phyloP scores from a whole-genome alignment of 2,797 vertebrate species.

The Oreonectes daqikongensis region DNA sequence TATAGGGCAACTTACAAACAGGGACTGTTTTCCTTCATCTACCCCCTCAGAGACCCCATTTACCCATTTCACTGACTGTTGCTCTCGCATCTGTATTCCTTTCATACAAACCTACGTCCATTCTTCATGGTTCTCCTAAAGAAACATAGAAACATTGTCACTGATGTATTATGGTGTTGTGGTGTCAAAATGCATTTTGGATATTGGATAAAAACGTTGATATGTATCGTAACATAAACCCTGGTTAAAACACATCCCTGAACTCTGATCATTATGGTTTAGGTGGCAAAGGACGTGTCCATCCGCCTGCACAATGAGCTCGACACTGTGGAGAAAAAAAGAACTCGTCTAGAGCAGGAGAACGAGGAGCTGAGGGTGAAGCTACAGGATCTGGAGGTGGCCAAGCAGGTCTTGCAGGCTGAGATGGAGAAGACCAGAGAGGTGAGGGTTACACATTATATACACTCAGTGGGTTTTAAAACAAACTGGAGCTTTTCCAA shows the following conservation, averaged over 20 bases:
- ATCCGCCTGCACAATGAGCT: conserved; percentile 94
- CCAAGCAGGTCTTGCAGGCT: conserved; percentile 94
- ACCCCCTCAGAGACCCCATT: conserved; percentile 23
- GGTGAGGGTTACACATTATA: conserved; percentile 68
- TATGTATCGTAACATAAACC: neutral
- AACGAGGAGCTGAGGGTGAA: conserved; percentile 90
- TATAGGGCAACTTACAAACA: conserved; percentile 38
- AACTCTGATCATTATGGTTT: conserved; percentile 23
- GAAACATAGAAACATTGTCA: neutral
- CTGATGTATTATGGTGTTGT: neutral
- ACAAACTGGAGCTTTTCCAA: neutral
- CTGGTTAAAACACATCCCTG: neutral
- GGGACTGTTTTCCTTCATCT: conserved; percentile 29
- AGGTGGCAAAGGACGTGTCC: conserved; percentile 98
- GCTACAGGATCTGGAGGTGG: conserved; percentile 90
- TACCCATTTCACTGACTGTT: conserved; percentile 23
- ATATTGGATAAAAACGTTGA: too few relatives aligned
- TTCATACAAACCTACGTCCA: conserved; percentile 8
- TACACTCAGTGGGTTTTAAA: neutral
- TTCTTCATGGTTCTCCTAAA: neutral
- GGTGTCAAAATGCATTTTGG: neutral
- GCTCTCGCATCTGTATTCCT: conserved; percentile 9
- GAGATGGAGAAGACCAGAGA: conserved; percentile 94
- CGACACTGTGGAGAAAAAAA: conserved; percentile 91
- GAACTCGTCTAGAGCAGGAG: conserved; percentile 88